Evolutionary conservation across 2,888 invertebrate genomes (phyloP).

Genomic region (Platycheirus albimanus): DNA sequence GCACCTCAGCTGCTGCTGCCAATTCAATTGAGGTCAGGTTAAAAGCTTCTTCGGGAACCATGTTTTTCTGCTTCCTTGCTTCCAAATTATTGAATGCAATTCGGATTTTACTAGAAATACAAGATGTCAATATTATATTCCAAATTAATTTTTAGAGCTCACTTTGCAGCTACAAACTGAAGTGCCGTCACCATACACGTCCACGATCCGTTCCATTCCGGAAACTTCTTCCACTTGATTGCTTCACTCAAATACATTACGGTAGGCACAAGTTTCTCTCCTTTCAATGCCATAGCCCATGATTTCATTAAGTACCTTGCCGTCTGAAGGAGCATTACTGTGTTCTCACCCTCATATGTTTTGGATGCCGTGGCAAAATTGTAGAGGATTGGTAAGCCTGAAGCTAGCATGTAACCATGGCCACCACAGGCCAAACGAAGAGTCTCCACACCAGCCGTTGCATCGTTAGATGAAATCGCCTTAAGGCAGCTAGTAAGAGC

Average conservation of each 20-base stretch:
- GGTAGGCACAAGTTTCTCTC: slow-evolving; percentile 86
- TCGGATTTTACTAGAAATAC: slow-evolving; percentile 86
- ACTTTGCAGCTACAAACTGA: slow-evolving; percentile 83
- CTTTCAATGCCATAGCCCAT: slow-evolving; percentile 87
- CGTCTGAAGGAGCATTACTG: slow-evolving; percentile 94
- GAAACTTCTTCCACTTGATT: slow-evolving; percentile 74
- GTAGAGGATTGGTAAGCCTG: slow-evolving; percentile 92
- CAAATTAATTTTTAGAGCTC: slow-evolving; percentile 59
- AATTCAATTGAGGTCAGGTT: slow-evolving; percentile 93
- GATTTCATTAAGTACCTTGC: slow-evolving; percentile 92
- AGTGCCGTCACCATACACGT: slow-evolving; percentile 82
- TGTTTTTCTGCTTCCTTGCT: slow-evolving; percentile 85
- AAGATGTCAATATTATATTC: neutral
- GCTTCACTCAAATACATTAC: slow-evolving; percentile 86
- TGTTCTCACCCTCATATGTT: slow-evolving; percentile 98
- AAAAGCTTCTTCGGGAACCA: slow-evolving; percentile 91
- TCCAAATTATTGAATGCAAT: slow-evolving; percentile 88
- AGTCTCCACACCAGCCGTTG: slow-evolving; percentile 89
- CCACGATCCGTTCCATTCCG: slow-evolving; percentile 79
- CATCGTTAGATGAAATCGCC: slow-evolving; percentile 90
- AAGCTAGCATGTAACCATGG: slow-evolving; percentile 94
- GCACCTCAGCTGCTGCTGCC: slow-evolving; percentile 91
- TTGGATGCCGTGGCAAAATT: slow-evolving; percentile 91
- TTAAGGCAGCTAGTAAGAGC: slow-evolving; percentile 95
- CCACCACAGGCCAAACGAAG: slow-evolving; percentile 96